Conservation (phyloP, 2,113 vertebrate genomes). For the Pantherophis guttatus region DNA sequence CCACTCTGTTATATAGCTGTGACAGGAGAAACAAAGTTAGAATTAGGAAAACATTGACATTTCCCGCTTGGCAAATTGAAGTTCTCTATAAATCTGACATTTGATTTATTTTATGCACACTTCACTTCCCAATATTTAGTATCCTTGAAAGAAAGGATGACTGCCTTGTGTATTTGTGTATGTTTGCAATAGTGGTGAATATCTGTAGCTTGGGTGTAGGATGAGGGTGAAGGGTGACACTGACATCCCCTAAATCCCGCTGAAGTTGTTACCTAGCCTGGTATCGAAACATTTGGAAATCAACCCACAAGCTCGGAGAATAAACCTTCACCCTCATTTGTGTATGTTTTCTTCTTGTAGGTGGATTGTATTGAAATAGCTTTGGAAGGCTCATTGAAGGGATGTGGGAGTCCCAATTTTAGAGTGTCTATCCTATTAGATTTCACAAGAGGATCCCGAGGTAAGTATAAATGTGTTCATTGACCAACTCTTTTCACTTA, state of each 20-base stretch:
- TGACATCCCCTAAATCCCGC: too few relatives aligned
- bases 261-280: too few relatives aligned
- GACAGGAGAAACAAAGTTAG: neutral
- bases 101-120: neutral
- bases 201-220: too few relatives aligned
- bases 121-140: neutral
- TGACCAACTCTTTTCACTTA: neutral
- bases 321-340: neutral
- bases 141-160: neutral
- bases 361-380: slow-evolving; percentile 89
- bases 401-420: slow-evolving; percentile 63
- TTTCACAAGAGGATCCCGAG: slow-evolving; percentile 91
- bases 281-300: too few relatives aligned
- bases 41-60: neutral
- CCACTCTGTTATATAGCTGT: neutral
- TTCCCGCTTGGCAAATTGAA: neutral
- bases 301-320: too few relatives aligned
- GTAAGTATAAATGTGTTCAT: slow-evolving; percentile 42
- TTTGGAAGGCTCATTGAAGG: slow-evolving; percentile 75
- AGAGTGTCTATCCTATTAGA: slow-evolving; percentile 89
- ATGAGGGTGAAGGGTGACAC: too few relatives aligned
- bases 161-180: neutral
- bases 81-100: neutral
- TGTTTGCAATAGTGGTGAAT: neutral
- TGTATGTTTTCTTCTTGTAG: slow-evolving; percentile 57